Percentiles rank a stretch among this genome's conserved stretches.
phyloP scores from a whole-genome alignment of 2,888 invertebrate genomes.

The Mellilla xanthometata region DNA sequence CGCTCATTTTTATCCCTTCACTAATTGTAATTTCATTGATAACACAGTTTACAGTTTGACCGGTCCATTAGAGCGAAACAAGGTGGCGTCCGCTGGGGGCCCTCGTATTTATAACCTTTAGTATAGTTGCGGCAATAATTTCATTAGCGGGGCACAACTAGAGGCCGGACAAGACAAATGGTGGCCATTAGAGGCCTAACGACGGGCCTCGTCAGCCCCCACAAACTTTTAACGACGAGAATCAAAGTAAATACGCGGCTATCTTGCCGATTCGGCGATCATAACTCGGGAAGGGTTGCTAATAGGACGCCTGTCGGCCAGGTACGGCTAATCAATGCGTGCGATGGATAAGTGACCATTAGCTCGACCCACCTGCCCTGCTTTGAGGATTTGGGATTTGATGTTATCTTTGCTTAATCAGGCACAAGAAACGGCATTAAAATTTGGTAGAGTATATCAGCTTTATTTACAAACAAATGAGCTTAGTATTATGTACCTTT shows the following conservation, averaged over 20 bases:
- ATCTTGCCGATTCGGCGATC: slow-evolving; percentile 80
- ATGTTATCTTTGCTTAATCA: slow-evolving; percentile 16
- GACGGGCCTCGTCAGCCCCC: slow-evolving; percentile 77
- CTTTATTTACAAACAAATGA: not conserved
- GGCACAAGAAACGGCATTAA: slow-evolving; percentile 9
- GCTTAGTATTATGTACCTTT: too few species aligned
- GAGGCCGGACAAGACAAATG: slow-evolving; percentile 83
- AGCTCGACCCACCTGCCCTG: slow-evolving; percentile 20
- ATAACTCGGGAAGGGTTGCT: slow-evolving; percentile 71
- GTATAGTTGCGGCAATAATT: slow-evolving; percentile 83
- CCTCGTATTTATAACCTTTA: slow-evolving; percentile 78
- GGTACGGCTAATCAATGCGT: slow-evolving; percentile 57
- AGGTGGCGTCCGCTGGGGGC: slow-evolving; percentile 73
- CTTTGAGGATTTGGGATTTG: slow-evolving; percentile 18
- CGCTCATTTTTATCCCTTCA: slow-evolving; percentile 69
- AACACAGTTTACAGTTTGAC: slow-evolving; percentile 83
- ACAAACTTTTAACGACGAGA: slow-evolving; percentile 81
- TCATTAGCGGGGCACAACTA: slow-evolving; percentile 82
- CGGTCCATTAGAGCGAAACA: slow-evolving; percentile 81
- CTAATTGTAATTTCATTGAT: slow-evolving; percentile 83
- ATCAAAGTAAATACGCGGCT: slow-evolving; percentile 81
- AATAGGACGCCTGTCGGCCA: slow-evolving; percentile 35
- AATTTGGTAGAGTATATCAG: slow-evolving; percentile 10
- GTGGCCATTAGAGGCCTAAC: slow-evolving; percentile 81
- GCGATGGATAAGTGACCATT: slow-evolving; percentile 40